Conservation (phyloP, 2,888 invertebrate genomes). For the Julus scandinavius region DNA sequence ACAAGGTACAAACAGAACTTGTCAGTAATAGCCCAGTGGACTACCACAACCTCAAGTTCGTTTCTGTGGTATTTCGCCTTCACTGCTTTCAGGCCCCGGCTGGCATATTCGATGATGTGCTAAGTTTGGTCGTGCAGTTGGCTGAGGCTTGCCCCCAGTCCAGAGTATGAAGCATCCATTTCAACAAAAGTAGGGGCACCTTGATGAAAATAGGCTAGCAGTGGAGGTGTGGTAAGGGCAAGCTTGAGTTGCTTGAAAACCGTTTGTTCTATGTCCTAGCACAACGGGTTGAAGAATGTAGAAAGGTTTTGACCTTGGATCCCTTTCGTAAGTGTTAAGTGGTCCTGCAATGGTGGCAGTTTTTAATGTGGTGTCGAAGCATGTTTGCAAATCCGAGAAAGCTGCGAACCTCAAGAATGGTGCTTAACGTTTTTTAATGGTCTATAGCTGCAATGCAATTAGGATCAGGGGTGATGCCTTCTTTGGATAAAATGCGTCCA, state of each 20-base stretch:
- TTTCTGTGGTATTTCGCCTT: too few relatives aligned
- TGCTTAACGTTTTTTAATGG: background rate
- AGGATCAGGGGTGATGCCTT: background rate
- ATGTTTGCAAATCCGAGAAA: constrained; percentile 40
- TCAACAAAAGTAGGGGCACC: too few relatives aligned
- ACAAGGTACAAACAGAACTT: too few relatives aligned
- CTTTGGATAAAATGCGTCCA: background rate
- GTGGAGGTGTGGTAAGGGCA: background rate
- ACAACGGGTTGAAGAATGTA: background rate
- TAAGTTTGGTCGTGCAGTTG: too few relatives aligned
- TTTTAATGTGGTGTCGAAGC: background rate
- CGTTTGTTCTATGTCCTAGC: too few relatives aligned
- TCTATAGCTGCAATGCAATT: background rate
- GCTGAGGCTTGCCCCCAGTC: too few relatives aligned
- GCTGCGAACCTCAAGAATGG: background rate
- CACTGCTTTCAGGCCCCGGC: background rate
- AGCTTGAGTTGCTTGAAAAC: background rate
- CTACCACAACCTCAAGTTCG: too few relatives aligned
- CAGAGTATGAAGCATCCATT: too few relatives aligned
- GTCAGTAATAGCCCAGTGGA: too few relatives aligned
- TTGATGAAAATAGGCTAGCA: background rate
- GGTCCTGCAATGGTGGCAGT: background rate
- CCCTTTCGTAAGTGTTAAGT: too few relatives aligned
- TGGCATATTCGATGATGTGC: background rate
- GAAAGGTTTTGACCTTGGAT: background rate